A percentile compares a stretch with the other conserved stretches of the same genome.
These are phyloP conservation scores for Acromyrmex echinatior DNA, from an alignment of 1,140 invertebrate genomes.

Conservation along the genomic window DNA sequence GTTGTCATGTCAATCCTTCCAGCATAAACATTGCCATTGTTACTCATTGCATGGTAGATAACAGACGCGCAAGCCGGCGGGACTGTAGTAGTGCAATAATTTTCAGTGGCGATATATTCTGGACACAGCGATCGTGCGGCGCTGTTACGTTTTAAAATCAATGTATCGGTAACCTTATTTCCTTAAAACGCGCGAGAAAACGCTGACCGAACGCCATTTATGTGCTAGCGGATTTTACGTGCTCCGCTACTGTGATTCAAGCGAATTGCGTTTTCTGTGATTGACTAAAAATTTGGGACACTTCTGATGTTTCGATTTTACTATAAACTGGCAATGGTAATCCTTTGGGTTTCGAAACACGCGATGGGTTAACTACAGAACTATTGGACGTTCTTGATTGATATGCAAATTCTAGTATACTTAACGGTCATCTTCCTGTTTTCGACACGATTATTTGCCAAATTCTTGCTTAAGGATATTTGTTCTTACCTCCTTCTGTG, in stretches of 20 bases:
- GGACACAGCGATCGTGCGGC: constrained; percentile 14
- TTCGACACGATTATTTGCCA: not conserved
- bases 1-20: constrained; percentile 25
- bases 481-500: not conserved
- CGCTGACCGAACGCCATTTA: constrained; percentile 72
- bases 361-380: not conserved
- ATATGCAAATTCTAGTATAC: not conserved
- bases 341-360: not conserved
- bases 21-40: constrained; percentile 35
- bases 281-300: constrained; percentile 3
- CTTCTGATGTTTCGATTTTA: not conserved
- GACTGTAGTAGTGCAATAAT: constrained; percentile 33
- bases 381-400: not conserved
- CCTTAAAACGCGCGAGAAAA: constrained; percentile 70
- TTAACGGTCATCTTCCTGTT: not conserved
- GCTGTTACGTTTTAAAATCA: constrained; percentile 72
- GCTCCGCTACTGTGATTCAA: constrained; percentile 64
- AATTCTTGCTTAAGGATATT: constrained; percentile 64
- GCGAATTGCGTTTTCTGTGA: constrained; percentile 48
- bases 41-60: constrained; percentile 25
- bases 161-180: constrained; percentile 76
- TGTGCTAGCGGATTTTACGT: constrained; percentile 73
- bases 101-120: constrained; percentile 64
- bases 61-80: not conserved
- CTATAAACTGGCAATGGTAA: not conserved